Base-by-base conservation (phyloP, 2,113 vertebrate genomes). In the Cyprinodon brontotheroides region DNA sequence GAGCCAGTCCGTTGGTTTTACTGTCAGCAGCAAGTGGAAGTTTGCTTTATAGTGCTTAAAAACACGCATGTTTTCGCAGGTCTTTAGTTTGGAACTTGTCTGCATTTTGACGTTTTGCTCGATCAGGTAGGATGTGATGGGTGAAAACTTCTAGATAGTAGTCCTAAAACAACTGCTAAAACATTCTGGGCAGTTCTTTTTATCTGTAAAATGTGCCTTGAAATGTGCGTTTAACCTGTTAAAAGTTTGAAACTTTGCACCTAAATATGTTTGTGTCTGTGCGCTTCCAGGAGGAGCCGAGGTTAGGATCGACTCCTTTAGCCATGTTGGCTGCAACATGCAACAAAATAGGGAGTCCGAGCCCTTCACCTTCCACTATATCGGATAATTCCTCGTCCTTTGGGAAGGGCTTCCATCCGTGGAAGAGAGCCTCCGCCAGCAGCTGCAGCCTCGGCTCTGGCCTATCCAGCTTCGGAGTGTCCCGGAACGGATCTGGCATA, bases 281-380 rank as follows among this genome's bases (percentile, higher is more conserved):
- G 65, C 86, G 45, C 76, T 87, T 91, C 75, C 95, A 99, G 97
- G 97, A 98, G 96, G 97, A 99, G 95, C 96, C 96, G 93, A 94
- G 97, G 91, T 95, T 97, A 92, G 97, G 96, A 94, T 98, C 97
- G 84, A 98, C 97, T 95, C 97, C 97, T 91, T 94, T 99, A 95
- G 97, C 97, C 95, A 99, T 99, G 97, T 94, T 98, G 77, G 97
- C 97, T 80, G 97, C 97, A 87, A 99, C 97, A 93, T 99, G 97
- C 82, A 99, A 98, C 90, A 99, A 99, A 94, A 98, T 99, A 91
- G 97, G 97, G 93, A 98, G 97, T 87, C 95, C 97, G 91, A 97
- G 96, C 93, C 96, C 97, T 78, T 98, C 97, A 78, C 96, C 96
- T 41, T 98, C 97, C 38, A 87, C 96, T 45, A 94, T 97, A 81